These are phyloP conservation scores for Scotopteryx bipunctaria DNA, from an alignment of 2,888 invertebrate species.

Conservation along the genomic window DNA sequence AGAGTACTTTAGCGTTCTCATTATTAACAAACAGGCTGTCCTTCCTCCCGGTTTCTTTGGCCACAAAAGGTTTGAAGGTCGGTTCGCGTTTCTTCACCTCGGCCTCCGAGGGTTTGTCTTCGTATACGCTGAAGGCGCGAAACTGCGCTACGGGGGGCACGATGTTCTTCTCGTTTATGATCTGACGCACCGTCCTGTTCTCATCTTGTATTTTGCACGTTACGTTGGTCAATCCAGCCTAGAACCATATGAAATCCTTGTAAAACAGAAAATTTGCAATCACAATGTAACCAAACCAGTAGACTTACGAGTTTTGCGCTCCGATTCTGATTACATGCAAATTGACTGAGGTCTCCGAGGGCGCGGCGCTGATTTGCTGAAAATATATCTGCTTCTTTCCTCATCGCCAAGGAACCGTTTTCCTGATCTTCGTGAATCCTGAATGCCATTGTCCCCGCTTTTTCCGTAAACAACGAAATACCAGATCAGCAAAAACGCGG, in stretches of 20 bases:
- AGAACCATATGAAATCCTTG: constrained; percentile 36
- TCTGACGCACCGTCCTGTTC: constrained; percentile 71
- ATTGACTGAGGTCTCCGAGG: constrained; percentile 85
- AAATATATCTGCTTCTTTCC: constrained; percentile 79
- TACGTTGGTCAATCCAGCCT: constrained; percentile 75
- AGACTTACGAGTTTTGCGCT: constrained; percentile 81
- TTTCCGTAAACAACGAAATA: constrained; percentile 68
- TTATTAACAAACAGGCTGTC: constrained; percentile 64
- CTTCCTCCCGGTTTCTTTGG: constrained; percentile 66
- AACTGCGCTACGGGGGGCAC: constrained; percentile 87
- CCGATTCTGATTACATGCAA: constrained; percentile 80
- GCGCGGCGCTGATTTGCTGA: constrained; percentile 84
- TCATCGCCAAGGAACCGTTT: constrained; percentile 83
- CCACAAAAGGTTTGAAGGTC: constrained; percentile 70
- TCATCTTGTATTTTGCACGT: constrained; percentile 77
- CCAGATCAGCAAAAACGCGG: constrained; percentile 48
- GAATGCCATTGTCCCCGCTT: constrained; percentile 86
- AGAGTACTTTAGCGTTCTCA: constrained; percentile 66
- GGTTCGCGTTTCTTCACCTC: constrained; percentile 74
- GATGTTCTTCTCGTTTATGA: constrained; percentile 79
- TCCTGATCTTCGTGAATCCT: constrained; percentile 91
- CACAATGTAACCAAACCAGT: constrained; percentile 24
- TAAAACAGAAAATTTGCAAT: constrained; percentile 16
- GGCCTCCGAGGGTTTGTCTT: constrained; percentile 82
- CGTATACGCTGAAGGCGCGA: constrained; percentile 90